Evolutionary conservation across 2,888 invertebrate genomes (phyloP), one percentile per base, ranked within the genome.

Genomic region (Chorisops tibialis): DNA sequence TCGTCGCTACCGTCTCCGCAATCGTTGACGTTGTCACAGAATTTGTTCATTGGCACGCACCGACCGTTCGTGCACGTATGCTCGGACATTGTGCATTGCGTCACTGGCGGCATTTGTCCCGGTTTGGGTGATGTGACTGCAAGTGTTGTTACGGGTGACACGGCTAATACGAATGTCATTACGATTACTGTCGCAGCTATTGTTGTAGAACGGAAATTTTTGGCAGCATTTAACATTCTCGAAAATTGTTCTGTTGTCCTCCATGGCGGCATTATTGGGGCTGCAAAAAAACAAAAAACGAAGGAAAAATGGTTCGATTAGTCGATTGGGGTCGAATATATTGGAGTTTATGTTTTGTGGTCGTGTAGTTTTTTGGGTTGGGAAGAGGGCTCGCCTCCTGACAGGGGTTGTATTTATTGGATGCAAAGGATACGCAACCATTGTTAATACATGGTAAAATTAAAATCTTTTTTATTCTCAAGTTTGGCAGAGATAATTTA

Each of bases 1-100:
- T 91, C 91, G 73, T 91, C 91, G 24, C 88, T 87, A 3, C 85
- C 84, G 73, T 91, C 91, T 0, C 89, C 89, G 71, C 91, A 91
- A 73, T 92, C 89, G 75, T 90, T 87, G 67, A 83, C 81, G 67
- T 87, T 87, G 75, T 91, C 89, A 78, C 91, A 91, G 75, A 84
- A 91, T 74, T 85, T 83, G 78, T 88, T 90, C 68, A 87, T 81
- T 47, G 84, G 79, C 64, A 79, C 76, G 70, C 78, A 79, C 66
- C 74, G 77, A 62, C 77, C 75, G 69, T 79, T 79, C 59, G 74
- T 72, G 70, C 78, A 79, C 67, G 74, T 73, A 69, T 72, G 75
- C 63, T 79, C 78, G 59, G 79, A 72, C 65, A 78, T 73, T 51
- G 74, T 72, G 66, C 78, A 79, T 62, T 71, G 70, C 63, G 68